Evolutionary conservation across 1,140 invertebrate species (phyloP), one percentile per base, ranked within the genome.

Genomic region (Holcopasites calliopsidis): DNA sequence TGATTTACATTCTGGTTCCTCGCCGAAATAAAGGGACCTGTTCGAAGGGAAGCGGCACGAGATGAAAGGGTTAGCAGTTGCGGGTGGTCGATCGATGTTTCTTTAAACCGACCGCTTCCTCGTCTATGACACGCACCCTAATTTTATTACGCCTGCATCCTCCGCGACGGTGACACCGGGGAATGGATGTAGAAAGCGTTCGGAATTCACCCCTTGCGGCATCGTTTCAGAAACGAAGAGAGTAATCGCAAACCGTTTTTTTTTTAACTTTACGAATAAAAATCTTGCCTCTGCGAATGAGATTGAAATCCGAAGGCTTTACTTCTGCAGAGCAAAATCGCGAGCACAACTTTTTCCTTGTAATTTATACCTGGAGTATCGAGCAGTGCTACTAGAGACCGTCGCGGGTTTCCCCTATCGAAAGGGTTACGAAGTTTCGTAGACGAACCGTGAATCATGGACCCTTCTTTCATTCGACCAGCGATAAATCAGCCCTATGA

Each of bases 51-150:
- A 26, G 64, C 84, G 76, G 68, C 23, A 31, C 21, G 38, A 85
- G 80, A 86, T 84, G 50, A 86, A 86, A 86, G 79, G 66, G 60
- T 54, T 44, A 64, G 33, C 47, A 23, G 47, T 75, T 52, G 57
- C 65, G 85, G 85, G 84, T 86, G 85, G 85, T 70, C 82, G 54
- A 76, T 60, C 52, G 65, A 54, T 38, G 68, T 60, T 82, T 77
- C 72, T 83, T 81, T 76, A 57, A 52, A 60, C 64, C 16, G 21
- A 21, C 54, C 55, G 54, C 44, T 70, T 65, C 61, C 62, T 82
- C 44, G 21, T 78, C 50, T 79, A 65, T 76, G 77, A 83, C 81
- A 61, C 55, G 65, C 49, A 31, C 77, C 74, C 57, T 69, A 58
- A 75, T 58, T 74, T 57, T 68, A 73, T 74, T 49, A 33, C 55